Evolutionary conservation across 2,797 vertebrate species (phyloP).

Genomic region (Poeciliopsis turneri): DNA sequence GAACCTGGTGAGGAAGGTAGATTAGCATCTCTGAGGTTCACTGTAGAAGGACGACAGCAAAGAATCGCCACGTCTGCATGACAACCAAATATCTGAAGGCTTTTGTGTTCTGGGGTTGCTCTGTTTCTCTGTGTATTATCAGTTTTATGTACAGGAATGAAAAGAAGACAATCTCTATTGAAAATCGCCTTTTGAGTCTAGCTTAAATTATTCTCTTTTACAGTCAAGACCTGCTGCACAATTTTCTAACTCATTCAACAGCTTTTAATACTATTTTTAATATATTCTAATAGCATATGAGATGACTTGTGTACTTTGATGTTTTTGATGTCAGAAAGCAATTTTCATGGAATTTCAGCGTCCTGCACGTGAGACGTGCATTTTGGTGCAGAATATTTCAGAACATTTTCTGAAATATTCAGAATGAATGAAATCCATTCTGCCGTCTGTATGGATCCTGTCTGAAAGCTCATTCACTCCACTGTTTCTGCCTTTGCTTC

Average conservation of each 20-base stretch:
- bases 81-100: background rate
- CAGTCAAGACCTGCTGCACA: background rate
- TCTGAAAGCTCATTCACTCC: constrained; percentile 54
- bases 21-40: background rate
- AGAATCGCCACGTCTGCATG: background rate
- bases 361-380: background rate
- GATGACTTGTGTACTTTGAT: background rate
- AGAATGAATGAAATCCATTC: constrained; percentile 11
- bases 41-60: background rate
- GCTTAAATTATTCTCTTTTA: too few relatives aligned
- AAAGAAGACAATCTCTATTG: background rate
- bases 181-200: background rate
- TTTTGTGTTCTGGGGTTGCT: background rate
- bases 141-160: background rate
- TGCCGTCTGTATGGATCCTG: constrained; percentile 28
- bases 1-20: background rate
- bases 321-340: background rate
- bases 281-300: background rate
- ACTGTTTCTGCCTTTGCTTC: constrained; percentile 72
- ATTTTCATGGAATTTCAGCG: background rate
- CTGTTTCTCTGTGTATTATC: background rate
- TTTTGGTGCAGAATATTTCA: background rate
- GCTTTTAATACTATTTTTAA: background rate
- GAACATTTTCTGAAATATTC: background rate
- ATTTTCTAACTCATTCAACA: background rate